A percentile compares a stretch with the other conserved stretches of the same genome.
Conservation (phyloP, 2,113 vertebrate species). For the Epinephelus cyanopodus region DNA sequence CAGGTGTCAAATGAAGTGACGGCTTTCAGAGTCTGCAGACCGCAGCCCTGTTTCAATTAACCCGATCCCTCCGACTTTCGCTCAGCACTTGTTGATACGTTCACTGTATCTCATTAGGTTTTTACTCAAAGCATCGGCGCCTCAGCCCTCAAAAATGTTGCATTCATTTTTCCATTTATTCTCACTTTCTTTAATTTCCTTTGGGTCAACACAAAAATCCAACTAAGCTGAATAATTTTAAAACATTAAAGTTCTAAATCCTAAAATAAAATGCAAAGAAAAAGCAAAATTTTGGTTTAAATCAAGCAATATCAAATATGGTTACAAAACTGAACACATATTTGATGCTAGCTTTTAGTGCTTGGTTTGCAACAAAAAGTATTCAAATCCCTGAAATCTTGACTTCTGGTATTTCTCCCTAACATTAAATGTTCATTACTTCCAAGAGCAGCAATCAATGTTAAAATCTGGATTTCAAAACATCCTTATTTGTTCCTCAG, state of each 20-base stretch:
- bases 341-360: too few species aligned
- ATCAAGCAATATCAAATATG: too few species aligned
- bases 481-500: neutral
- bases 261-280: too few species aligned
- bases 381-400: neutral
- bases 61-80: neutral
- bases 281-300: too few species aligned
- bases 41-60: slow-evolving; percentile 3
- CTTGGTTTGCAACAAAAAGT: too few species aligned
- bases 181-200: too few species aligned
- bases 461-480: neutral
- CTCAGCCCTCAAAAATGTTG: too few species aligned
- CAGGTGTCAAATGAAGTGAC: slow-evolving; percentile 22
- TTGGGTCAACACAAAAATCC: too few species aligned
- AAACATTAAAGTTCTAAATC: too few species aligned
- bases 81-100: neutral
- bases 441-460: neutral
- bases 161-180: too few species aligned
- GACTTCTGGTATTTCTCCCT: neutral
- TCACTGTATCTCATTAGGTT: neutral
- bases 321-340: too few species aligned
- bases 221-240: too few species aligned
- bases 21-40: slow-evolving; percentile 14
- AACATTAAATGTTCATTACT: neutral
- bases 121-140: neutral